Conservation (phyloP, 2,888 invertebrate genomes). For the Dermolepida albohirtum region DNA sequence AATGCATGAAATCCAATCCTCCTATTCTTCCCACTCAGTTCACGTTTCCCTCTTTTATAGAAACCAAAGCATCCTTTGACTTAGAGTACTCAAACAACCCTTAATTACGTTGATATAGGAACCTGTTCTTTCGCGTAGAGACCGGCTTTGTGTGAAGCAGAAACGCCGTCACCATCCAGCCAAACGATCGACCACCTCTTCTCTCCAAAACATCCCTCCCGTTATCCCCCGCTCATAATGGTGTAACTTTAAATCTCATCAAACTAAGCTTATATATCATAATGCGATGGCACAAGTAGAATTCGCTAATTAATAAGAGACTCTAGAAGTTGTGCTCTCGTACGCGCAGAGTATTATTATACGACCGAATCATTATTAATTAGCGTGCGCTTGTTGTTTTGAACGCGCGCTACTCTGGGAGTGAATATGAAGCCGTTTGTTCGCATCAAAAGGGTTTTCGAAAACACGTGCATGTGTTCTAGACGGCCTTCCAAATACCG, state of each 20-base stretch:
- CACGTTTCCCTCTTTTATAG: slow-evolving; percentile 7
- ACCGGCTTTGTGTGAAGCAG: slow-evolving; percentile 15
- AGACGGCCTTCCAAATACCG: too few relatives aligned
- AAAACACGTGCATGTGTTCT: too few relatives aligned
- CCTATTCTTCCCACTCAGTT: neutral
- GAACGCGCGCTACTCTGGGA: neutral
- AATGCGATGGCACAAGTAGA: slow-evolving; percentile 26
- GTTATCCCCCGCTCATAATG: neutral
- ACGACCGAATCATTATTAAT: slow-evolving; percentile 33
- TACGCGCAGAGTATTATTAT: slow-evolving; percentile 20
- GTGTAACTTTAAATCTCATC: slow-evolving; percentile 29
- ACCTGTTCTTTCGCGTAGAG: slow-evolving; percentile 16
- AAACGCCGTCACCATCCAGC: slow-evolving; percentile 10
- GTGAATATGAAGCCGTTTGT: too few relatives aligned
- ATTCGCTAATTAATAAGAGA: slow-evolving; percentile 35
- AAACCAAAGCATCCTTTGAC: slow-evolving; percentile 22
- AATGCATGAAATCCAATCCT: slow-evolving; percentile 16
- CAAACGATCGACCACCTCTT: neutral
- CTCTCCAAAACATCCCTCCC: slow-evolving; percentile 1
- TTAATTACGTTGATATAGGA: slow-evolving; percentile 33
- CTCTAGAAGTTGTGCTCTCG: slow-evolving; percentile 4
- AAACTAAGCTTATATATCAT: slow-evolving; percentile 35
- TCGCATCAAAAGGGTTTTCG: too few relatives aligned
- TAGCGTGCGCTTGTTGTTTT: slow-evolving; percentile 29
- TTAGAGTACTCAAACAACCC: slow-evolving; percentile 21